These are phyloP conservation scores for Pseudorhiza aurosa DNA, from an alignment of 30 jellyfish, hydroid and myxozoan species.

Conservation along the genomic window DNA sequence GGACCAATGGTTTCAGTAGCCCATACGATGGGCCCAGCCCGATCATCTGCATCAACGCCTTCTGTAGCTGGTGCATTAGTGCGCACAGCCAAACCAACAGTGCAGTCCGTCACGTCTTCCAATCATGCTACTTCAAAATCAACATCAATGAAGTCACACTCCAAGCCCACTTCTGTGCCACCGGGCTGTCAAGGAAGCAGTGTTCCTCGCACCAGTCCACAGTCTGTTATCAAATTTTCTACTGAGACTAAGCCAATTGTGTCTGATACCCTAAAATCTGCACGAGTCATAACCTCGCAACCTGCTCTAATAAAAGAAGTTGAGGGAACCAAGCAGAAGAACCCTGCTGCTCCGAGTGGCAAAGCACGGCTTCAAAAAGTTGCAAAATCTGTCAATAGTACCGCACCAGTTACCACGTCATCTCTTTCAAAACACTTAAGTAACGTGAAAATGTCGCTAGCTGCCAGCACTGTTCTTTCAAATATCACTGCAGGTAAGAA, in stretches of 20 bases:
- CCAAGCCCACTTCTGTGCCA: background rate
- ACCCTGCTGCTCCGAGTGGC: background rate
- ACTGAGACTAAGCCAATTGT: background rate
- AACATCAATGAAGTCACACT: background rate
- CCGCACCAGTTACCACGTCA: slow-evolving; percentile 33
- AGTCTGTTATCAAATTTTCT: slow-evolving; percentile 38
- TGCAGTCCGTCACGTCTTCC: background rate
- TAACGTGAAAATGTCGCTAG: background rate
- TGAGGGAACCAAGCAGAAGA: slow-evolving; percentile 33
- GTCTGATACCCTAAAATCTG: background rate
- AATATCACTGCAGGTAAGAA: background rate
- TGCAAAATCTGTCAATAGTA: background rate
- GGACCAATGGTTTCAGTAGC: background rate
- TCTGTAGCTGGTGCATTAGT: background rate
- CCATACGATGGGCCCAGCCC: background rate
- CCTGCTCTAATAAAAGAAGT: slow-evolving; percentile 39
- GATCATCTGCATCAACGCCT: background rate
- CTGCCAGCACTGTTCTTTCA: background rate
- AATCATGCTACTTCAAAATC: background rate
- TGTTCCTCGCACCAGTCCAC: slow-evolving; percentile 1
- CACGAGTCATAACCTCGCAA: slow-evolving; percentile 34
- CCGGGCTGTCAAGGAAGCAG: background rate
- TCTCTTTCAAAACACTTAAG: background rate
- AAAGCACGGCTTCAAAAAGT: slow-evolving; percentile 2
- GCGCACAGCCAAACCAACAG: background rate